Conservation (phyloP, 2,888 invertebrate species). For the Heliconius ethilla region DNA sequence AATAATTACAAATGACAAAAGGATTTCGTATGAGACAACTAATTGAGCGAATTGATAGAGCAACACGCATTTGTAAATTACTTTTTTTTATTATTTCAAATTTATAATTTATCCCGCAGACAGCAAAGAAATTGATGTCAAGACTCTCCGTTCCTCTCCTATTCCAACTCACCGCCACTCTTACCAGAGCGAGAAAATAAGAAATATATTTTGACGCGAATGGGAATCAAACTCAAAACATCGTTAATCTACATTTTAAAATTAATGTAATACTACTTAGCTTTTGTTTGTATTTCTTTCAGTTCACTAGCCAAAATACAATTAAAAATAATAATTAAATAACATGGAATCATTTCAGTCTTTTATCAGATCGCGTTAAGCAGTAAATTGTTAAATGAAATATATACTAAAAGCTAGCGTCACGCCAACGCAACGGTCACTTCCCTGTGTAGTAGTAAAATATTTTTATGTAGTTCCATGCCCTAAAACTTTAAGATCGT, state of each 20-base stretch:
- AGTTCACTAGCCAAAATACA: neutral
- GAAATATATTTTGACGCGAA: no score
- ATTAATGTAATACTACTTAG: no score
- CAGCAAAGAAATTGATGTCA: neutral
- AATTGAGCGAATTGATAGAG: neutral
- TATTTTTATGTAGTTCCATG: neutral
- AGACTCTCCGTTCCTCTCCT: neutral
- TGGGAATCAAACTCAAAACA: neutral
- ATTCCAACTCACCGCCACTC: no score
- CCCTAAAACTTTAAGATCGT: neutral
- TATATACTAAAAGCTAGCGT: neutral
- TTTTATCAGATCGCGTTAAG: neutral
- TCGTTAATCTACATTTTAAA: neutral
- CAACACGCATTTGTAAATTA: neutral
- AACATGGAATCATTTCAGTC: neutral
- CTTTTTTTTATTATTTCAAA: neutral
- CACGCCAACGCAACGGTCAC: constrained; percentile 5
- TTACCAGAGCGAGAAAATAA: no score
- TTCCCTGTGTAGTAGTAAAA: neutral
- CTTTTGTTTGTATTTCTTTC: neutral
- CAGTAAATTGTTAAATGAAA: neutral
- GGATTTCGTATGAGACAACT: constrained; percentile 16
- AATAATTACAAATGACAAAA: constrained; percentile 15
- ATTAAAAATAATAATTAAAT: neutral
- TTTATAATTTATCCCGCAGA: neutral